phyloP scores from a whole-genome alignment of 2,888 invertebrate species.

The Cancer borealis region DNA sequence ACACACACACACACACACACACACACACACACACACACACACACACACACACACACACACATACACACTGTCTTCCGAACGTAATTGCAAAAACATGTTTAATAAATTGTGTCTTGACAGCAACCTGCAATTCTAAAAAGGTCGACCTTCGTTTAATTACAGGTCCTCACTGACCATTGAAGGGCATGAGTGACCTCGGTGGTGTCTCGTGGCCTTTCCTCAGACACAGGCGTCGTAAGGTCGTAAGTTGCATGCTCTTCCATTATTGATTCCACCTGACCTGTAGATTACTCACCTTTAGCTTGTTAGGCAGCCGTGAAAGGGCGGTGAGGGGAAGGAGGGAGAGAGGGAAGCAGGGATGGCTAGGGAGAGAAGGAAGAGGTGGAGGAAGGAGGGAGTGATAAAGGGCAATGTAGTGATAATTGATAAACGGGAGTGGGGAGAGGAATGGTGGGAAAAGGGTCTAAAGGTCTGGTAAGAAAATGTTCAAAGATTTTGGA shows the following conservation, averaged over 20 bases:
- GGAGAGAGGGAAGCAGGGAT: neutral
- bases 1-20: too few relatives aligned
- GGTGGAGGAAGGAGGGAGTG: neutral
- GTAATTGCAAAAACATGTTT: neutral
- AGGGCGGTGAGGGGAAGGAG: neutral
- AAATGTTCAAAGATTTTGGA: too few relatives aligned
- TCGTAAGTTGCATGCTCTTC: neutral
- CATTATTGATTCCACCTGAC: neutral
- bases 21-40: too few relatives aligned
- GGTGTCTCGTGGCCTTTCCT: neutral
- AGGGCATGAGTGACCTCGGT: neutral
- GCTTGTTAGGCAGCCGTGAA: neutral
- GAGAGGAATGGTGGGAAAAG: too few relatives aligned
- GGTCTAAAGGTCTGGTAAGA: too few relatives aligned
- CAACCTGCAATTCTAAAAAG: neutral
- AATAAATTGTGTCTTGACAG: neutral
- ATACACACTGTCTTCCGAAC: neutral
- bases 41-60: too few relatives aligned
- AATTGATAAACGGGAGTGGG: too few relatives aligned
- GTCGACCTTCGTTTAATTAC: neutral
- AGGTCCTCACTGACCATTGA: neutral
- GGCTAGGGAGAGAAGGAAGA: neutral
- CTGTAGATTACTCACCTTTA: constrained; percentile 16
- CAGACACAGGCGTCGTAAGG: neutral
- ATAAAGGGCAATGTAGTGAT: too few relatives aligned